phyloP scores from a whole-genome alignment of 2,797 vertebrate genomes.

The Fratercula arctica region DNA sequence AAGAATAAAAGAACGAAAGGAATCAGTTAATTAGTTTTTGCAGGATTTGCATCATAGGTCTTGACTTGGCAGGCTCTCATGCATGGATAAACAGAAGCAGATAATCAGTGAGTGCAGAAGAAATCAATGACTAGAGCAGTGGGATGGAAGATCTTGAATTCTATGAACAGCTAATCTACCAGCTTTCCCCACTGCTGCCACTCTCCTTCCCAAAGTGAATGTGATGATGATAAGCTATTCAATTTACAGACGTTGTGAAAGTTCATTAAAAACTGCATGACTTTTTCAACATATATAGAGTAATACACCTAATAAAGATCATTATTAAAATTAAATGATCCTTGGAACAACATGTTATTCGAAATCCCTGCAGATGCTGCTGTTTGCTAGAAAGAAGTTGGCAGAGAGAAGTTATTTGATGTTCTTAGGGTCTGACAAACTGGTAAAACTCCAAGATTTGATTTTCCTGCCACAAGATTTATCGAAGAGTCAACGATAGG shows the following conservation, averaged over 20 bases:
- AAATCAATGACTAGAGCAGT: neutral
- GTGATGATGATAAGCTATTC: neutral
- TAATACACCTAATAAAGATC: neutral
- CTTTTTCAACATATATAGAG: neutral
- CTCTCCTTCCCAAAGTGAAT: neutral
- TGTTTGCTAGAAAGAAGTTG: constrained; percentile 10
- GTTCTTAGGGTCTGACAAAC: neutral
- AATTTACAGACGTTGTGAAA: neutral
- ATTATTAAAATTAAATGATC: constrained; percentile 26
- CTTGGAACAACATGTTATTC: neutral
- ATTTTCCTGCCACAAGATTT: constrained; percentile 8
- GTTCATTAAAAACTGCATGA: neutral
- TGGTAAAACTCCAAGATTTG: constrained; percentile 15
- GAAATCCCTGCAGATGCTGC: constrained; percentile 2
- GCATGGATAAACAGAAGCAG: neutral
- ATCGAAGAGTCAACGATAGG: neutral
- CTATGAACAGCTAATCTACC: neutral
- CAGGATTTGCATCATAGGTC: neutral
- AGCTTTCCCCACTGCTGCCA: neutral
- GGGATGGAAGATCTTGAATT: neutral
- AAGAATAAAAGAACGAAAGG: neutral
- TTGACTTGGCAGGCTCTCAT: neutral
- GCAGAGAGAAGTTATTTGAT: neutral
- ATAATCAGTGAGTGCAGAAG: neutral
- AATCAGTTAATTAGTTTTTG: neutral